Base-by-base conservation (phyloP, 1,140 invertebrate genomes). In the Hydropsyche tenuis region DNA sequence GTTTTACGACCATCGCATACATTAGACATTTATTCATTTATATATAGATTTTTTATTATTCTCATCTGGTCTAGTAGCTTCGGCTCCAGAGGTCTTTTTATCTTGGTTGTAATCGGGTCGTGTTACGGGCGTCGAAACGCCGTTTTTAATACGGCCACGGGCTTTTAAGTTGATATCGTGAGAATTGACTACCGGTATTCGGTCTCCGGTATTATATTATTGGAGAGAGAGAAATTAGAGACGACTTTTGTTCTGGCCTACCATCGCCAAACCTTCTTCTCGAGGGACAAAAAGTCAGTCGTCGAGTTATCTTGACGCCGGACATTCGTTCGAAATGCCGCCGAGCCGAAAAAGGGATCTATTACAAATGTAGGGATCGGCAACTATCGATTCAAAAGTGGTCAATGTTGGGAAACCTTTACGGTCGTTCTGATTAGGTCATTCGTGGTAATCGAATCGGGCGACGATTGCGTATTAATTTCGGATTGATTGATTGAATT, bases 121-220 rank as follows among this genome's bases (percentile, higher is more conserved):
- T 60, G 56, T 60, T 60, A 60, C 22, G 23, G 16, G 30, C 30
- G 30, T 37, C 30, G 30, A 37, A 37, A 37, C 30, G 30, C 30
- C 30, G 30, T 37, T 37, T 37, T 37, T 37, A 37, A 37, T 37
- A 60, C 56, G 56, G 22, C 18, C 56, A 46, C 23, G 45, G 23
- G 65, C 43, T 68, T 45, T 68, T 68, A 48, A 68, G 42, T 48
- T 68, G 45, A 70, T 70, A 43, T 25, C 46, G 48, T 70, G 68
- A 56, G 46, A 70, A 56, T 60, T 43, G 68, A 70, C 68, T 70
- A 70, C 68, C 51, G 68, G 68, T 70, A 70, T 70, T 70, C 20
- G n/a, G 16, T 42, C 6, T 1, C 4, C 25, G 27, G 63, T 18
- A 37, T 62, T 4, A 16, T 23, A 22, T 14, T 37, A 37, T 37